These are phyloP conservation scores for Gnatocerus cornutus DNA, from an alignment of 2,888 invertebrate species.

Conservation along the genomic window DNA sequence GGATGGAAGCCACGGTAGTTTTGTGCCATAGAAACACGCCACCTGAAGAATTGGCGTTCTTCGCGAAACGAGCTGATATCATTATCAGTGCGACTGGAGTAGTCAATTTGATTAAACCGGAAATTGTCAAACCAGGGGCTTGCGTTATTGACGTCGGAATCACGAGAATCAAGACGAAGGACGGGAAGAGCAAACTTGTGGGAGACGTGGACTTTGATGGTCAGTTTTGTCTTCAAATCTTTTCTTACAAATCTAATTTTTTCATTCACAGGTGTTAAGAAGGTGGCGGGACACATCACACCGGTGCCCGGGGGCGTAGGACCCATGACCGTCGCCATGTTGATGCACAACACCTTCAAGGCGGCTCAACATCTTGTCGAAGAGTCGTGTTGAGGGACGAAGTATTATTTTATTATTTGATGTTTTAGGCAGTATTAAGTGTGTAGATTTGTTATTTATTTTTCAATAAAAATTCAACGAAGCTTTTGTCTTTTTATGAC, in stretches of 20 bases:
- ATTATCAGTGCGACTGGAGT: constrained; percentile 85
- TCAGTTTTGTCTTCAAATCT: constrained; percentile 61
- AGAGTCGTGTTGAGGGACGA: neutral
- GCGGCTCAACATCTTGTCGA: constrained; percentile 76
- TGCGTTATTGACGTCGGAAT: constrained; percentile 93
- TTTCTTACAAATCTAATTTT: too few relatives aligned
- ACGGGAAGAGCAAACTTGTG: constrained; percentile 82
- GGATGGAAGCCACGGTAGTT: constrained; percentile 90
- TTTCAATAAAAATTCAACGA: constrained; percentile 27
- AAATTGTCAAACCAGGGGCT: constrained; percentile 93
- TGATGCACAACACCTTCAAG: constrained; percentile 90
- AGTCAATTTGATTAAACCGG: constrained; percentile 82
- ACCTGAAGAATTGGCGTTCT: constrained; percentile 79
- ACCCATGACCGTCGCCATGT: constrained; percentile 95
- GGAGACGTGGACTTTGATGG: constrained; percentile 94
- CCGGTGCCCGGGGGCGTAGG: constrained; percentile 96
- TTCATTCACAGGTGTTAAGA: constrained; percentile 77
- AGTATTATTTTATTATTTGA: constrained; percentile 33
- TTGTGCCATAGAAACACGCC: constrained; percentile 93
- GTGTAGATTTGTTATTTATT: constrained; percentile 21
- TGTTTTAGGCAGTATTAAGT: constrained; percentile 36
- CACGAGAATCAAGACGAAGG: constrained; percentile 78
- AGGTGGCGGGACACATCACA: constrained; percentile 88
- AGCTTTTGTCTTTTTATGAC: too few relatives aligned
- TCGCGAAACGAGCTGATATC: constrained; percentile 84